Evolutionary conservation across 2,113 vertebrate species (phyloP).

Genomic region (Pitta sordida): DNA sequence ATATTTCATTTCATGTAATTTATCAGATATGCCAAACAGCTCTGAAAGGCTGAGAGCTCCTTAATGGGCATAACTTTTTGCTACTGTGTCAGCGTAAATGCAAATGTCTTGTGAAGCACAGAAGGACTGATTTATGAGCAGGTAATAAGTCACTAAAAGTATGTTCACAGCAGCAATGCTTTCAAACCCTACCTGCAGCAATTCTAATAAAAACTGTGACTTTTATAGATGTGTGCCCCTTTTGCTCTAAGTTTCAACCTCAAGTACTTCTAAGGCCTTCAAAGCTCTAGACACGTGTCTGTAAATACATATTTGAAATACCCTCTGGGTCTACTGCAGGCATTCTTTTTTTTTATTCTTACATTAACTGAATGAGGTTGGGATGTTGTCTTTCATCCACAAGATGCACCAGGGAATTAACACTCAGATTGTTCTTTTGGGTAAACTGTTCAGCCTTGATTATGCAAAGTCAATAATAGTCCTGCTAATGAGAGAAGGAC

Average conservation of each 20-base stretch:
- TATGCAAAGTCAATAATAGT: neutral
- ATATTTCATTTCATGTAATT: neutral
- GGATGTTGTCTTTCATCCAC: neutral
- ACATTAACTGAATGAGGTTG: neutral
- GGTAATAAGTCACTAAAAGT: conserved; percentile 8
- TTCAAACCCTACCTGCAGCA: conserved; percentile 29
- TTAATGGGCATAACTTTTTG: neutral
- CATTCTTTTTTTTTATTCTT: conserved; percentile 14
- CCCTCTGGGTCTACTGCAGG: neutral
- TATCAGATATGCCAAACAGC: neutral
- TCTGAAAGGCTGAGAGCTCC: neutral
- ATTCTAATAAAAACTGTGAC: conserved; percentile 11
- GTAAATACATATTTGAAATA: conserved; percentile 48
- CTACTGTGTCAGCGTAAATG: neutral
- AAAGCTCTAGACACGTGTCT: neutral
- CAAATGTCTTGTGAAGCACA: neutral
- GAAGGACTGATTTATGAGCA: neutral
- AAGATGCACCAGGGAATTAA: neutral
- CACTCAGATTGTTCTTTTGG: neutral
- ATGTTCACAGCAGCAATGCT: neutral
- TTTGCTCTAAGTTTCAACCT: conserved; percentile 16
- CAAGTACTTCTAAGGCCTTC: conserved; percentile 28
- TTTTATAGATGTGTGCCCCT: neutral
- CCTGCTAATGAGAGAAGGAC: neutral
- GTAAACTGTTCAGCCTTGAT: conserved; percentile 1